These are phyloP conservation scores for Hippocampus comes DNA, from an alignment of 2,113 vertebrate genomes.

Conservation along the genomic window DNA sequence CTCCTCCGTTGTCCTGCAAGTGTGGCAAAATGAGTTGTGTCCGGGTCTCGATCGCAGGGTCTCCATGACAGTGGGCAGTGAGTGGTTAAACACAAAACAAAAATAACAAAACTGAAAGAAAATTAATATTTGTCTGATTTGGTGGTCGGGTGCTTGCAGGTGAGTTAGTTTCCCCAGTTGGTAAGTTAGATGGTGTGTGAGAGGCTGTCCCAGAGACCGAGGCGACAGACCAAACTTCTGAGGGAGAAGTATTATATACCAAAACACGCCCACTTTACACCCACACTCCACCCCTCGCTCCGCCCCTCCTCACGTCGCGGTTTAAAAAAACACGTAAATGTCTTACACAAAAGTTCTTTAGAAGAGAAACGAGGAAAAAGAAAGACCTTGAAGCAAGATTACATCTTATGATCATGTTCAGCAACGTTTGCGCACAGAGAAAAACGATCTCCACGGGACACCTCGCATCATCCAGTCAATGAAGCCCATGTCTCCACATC, in stretches of 20 bases:
- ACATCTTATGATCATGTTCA: slow-evolving; percentile 53
- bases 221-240: slow-evolving; percentile 81
- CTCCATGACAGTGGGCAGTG: slow-evolving; percentile 73
- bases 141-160: slow-evolving; percentile 68
- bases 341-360: slow-evolving; percentile 63
- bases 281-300: slow-evolving; percentile 55
- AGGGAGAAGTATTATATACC: slow-evolving; percentile 76
- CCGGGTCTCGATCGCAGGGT: slow-evolving; percentile 65
- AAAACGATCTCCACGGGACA: neutral
- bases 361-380: slow-evolving; percentile 27
- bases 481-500: neutral
- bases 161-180: slow-evolving; percentile 75
- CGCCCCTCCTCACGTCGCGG: slow-evolving; percentile 36
- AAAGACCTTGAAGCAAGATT: slow-evolving; percentile 17
- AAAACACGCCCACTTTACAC: slow-evolving; percentile 71
- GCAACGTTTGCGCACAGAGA: slow-evolving; percentile 54
- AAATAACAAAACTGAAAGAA: slow-evolving; percentile 29
- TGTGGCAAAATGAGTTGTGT: slow-evolving; percentile 70
- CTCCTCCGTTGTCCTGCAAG: slow-evolving; percentile 70
- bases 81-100: slow-evolving; percentile 22
- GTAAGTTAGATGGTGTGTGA: slow-evolving; percentile 69
- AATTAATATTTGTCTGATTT: slow-evolving; percentile 50
- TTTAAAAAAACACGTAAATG: slow-evolving; percentile 33
- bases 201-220: slow-evolving; percentile 77
- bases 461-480: neutral